phyloP scores from a whole-genome alignment of 1,140 invertebrate species.

The Marisa cornuarietis region DNA sequence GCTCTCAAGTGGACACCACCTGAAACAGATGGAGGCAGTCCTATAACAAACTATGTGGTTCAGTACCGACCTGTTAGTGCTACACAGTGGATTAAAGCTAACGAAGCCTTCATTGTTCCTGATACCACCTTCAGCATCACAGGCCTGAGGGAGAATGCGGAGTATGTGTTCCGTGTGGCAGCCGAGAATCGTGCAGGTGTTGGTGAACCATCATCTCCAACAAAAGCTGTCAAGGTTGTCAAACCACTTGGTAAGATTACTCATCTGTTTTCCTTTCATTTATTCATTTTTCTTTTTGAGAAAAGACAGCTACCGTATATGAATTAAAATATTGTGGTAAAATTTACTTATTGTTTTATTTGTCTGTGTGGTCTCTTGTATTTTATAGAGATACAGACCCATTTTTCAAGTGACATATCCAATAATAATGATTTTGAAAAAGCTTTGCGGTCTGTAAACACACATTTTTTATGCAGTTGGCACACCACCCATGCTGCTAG shows the following conservation, averaged over 20 bases:
- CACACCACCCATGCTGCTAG: constrained; percentile 56
- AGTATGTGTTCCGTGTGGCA: constrained; percentile 92
- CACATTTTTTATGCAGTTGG: constrained; percentile 50
- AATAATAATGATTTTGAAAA: no score
- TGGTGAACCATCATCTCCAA: constrained; percentile 87
- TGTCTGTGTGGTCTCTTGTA: no score
- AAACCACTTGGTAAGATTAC: constrained; percentile 49
- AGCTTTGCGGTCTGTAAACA: neutral
- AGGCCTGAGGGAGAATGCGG: constrained; percentile 87
- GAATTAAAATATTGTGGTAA: no score
- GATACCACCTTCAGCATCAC: constrained; percentile 74
- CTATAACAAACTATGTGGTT: constrained; percentile 96
- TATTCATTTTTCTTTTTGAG: neutral
- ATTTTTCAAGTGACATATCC: no score
- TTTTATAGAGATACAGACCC: no score
- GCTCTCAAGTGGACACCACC: constrained; percentile 92
- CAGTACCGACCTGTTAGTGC: constrained; percentile 53
- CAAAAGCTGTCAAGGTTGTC: constrained; percentile 51
- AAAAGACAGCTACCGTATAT: no score
- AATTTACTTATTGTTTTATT: no score
- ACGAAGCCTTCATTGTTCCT: constrained; percentile 42
- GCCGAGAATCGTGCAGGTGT: constrained; percentile 98
- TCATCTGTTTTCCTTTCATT: neutral
- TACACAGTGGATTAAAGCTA: constrained; percentile 56
- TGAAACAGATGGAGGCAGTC: constrained; percentile 88